These are phyloP conservation scores for Pammene fasciana DNA, from an alignment of 2,888 invertebrate genomes.

Conservation along the genomic window DNA sequence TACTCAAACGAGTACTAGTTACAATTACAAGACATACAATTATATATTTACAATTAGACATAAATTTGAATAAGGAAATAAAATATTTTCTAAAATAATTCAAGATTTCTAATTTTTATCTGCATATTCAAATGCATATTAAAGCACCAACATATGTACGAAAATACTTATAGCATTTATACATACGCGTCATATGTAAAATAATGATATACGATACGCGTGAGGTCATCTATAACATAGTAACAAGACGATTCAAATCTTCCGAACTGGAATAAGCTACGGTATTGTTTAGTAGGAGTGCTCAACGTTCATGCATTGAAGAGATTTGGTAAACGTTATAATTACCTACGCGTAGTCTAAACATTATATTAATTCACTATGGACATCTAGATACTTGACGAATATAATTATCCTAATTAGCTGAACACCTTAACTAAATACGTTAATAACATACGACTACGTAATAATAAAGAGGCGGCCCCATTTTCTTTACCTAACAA, in stretches of 20 bases:
- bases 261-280: slow-evolving; percentile 29
- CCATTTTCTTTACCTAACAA: slow-evolving; percentile 70
- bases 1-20: slow-evolving; percentile 32
- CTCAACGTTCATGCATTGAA: slow-evolving; percentile 56
- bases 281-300: slow-evolving; percentile 33
- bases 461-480: slow-evolving; percentile 76
- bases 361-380: slow-evolving; percentile 66
- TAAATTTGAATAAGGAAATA: slow-evolving; percentile 46
- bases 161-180: slow-evolving; percentile 58
- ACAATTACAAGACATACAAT: slow-evolving; percentile 45
- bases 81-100: slow-evolving; percentile 41
- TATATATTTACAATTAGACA: slow-evolving; percentile 62
- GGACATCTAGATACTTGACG: slow-evolving; percentile 63
- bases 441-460: slow-evolving; percentile 64
- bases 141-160: slow-evolving; percentile 69
- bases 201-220: slow-evolving; percentile 29
- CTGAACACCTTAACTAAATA: slow-evolving; percentile 63
- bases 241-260: slow-evolving; percentile 34
- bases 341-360: slow-evolving; percentile 61
- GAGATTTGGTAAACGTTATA: slow-evolving; percentile 77
- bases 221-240: slow-evolving; percentile 27
- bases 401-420: slow-evolving; percentile 70
- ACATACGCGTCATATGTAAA: slow-evolving; percentile 38
- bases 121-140: slow-evolving; percentile 63
- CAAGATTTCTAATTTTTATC: slow-evolving; percentile 54